Evolutionary conservation across 1,140 invertebrate genomes (phyloP), one percentile per base, ranked within the genome.

Genomic region (Rhyacophila brunnea): DNA sequence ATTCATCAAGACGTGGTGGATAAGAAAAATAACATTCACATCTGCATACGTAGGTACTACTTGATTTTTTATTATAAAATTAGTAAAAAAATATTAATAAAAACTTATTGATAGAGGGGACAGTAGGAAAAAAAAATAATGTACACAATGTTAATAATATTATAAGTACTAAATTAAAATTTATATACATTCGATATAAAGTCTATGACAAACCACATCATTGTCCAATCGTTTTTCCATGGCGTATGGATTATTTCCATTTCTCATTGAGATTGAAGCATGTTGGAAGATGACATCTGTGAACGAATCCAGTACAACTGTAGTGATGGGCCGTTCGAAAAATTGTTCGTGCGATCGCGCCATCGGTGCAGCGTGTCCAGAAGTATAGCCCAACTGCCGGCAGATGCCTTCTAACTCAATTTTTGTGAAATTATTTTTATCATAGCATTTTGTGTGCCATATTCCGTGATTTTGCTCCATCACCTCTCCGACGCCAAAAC

Each of bases 371-470:
- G 56, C 64, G 43, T 65, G 64, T 15, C 64, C 64, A 47, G 19
- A 56, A 23, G 40, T 56, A 40, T 47, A 62, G 3, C 50, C 53
- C 4, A 65, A n/a, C 5, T 52, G 14, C 11, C 43, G 28, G 20
- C 64, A 65, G 43, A 65, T 65, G 17, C 42, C 34, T 28, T 65
- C 64, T 32, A 65, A 28, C 23, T 65, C 60, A 13, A 51, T 18
- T 45, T 52, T 58, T 0, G 51, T 65, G 18, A 56, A 59, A 7
- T 43, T 47, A 1, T 18, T 34, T 48, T 47, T 44, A 13, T 62
- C 43, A 32, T 80, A 82, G 66, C 85, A 87, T 57, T 81, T 78
- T 0, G 80, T 70, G 48, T 85, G 80, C 81, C 83, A 85, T 18
- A 84, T 69, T 3, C 85, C 85, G 34, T 75, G 80, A 1, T 74